Evolutionary conservation across 2,888 invertebrate species (phyloP), one percentile per base, ranked within the genome.

Genomic region (Heliconius cydno): DNA sequence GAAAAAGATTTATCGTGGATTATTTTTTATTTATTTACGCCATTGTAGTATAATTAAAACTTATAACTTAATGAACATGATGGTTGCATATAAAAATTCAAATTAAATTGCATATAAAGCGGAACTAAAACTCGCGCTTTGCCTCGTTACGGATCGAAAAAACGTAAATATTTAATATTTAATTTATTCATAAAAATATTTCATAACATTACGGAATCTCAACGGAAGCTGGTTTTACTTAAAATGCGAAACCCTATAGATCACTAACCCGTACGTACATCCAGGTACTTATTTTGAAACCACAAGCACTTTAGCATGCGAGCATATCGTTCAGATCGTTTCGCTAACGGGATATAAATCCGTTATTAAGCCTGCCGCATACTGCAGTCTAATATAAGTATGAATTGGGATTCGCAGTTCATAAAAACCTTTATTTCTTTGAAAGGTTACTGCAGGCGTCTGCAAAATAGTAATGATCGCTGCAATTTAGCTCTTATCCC

Each of bases 401-500:
- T 75, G 46, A 67, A 66, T 78, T 67, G 72, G 67, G 66, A 68
- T 28, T 60, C 67, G 72, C 25, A 57, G 46, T 77, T 73, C 57
- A 78, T 68, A 78, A 68, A 78, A 74, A n/a, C 66, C 38, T 74
- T 74, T 74, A 75, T 65, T 75, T 75, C 75, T 78, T 74, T 78
- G 34, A 67, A 74, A 78, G 78, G 52, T 71, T 65, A 77, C 71
- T 78, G 73, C 78, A 67, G 67, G 38, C 75, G 73, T 78, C 72
- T 74, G 30, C 60, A 67, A 68, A 52, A 73, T 66, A 57, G n/a
- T 60, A 34, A 60, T 30, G 52, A 10, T 25, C n/a, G 77, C 25
- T 28, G 60, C 46, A 80, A 57, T 76, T 46, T 79, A 22, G 34
- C n/a, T 70, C 72, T 77, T 79, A 79, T 72, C 0, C 5, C 15